Percentiles rank a stretch among this genome's conserved stretches.
Evolutionary conservation across 2,113 vertebrate genomes (phyloP).

Genomic region (Tenebrosternarchus preto): DNA sequence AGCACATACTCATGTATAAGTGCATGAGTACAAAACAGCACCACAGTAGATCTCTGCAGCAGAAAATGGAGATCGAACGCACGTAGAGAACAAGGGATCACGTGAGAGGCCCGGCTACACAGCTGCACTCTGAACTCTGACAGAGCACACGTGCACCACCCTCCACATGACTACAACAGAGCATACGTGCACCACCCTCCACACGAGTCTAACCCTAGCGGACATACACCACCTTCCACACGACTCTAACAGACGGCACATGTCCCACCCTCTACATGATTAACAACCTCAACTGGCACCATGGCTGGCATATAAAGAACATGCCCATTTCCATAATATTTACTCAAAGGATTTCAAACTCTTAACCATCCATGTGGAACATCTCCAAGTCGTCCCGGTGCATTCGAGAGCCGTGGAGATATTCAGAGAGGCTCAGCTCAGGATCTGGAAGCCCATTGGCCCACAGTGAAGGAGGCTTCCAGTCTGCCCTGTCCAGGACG

Average conservation of each 20-base stretch:
- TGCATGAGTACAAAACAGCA: not conserved
- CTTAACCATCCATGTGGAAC: not conserved
- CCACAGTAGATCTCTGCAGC: not conserved
- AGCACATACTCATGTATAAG: too few relatives aligned
- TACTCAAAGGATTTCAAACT: slow-evolving; percentile 26
- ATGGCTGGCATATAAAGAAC: not conserved
- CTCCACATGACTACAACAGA: too few relatives aligned
- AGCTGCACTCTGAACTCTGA: too few relatives aligned
- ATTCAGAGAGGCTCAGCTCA: slow-evolving; percentile 47
- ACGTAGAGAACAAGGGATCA: not conserved
- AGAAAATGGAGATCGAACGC: not conserved
- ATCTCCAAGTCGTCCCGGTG: slow-evolving; percentile 13
- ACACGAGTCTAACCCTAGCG: too few relatives aligned
- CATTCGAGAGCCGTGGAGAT: slow-evolving; percentile 13
- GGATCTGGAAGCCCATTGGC: slow-evolving; percentile 31
- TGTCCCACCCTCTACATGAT: too few relatives aligned
- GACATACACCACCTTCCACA: too few relatives aligned
- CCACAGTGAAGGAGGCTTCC: not conserved
- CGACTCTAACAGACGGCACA: too few relatives aligned
- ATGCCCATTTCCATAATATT: slow-evolving; percentile 8
- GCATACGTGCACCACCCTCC: too few relatives aligned
- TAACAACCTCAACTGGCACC: too few relatives aligned
- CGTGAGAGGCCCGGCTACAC: too few relatives aligned
- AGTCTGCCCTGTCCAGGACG: slow-evolving; percentile 40
- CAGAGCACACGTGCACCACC: too few relatives aligned